Conservation (phyloP, 2,888 invertebrate genomes). For the Dynastes hyllus region DNA sequence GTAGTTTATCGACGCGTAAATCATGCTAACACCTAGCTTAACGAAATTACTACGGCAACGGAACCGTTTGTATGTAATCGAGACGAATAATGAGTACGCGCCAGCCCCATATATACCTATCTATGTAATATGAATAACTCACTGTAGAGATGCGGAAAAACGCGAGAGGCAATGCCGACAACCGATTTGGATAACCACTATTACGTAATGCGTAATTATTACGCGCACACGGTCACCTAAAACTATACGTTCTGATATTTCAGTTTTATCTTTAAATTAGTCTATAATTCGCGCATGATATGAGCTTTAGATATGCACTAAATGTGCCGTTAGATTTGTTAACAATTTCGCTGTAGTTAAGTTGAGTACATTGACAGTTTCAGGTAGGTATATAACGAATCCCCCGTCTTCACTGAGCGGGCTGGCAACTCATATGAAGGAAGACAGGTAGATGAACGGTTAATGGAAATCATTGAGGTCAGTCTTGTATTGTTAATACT, state of each 20-base stretch:
- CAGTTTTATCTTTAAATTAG: constrained; percentile 21
- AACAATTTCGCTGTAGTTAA: too few relatives aligned
- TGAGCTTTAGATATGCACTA: constrained; percentile 8
- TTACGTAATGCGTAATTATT: constrained; percentile 19
- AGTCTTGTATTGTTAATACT: too few relatives aligned
- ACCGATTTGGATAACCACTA: neutral
- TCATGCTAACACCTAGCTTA: constrained; percentile 68
- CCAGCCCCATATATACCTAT: neutral
- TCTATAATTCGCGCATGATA: constrained; percentile 26
- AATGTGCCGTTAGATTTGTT: too few relatives aligned
- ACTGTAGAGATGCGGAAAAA: constrained; percentile 7
- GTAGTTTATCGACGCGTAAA: constrained; percentile 66
- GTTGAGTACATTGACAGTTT: too few relatives aligned
- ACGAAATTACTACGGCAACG: constrained; percentile 63
- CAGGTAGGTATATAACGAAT: too few relatives aligned
- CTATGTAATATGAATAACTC: too few relatives aligned
- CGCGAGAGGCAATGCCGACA: constrained; percentile 20
- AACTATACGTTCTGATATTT: constrained; percentile 1
- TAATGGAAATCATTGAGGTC: too few relatives aligned
- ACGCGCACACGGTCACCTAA: neutral
- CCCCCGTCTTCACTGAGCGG: too few relatives aligned
- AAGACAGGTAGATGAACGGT: too few relatives aligned
- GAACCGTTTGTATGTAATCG: constrained; percentile 42
- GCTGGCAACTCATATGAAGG: too few relatives aligned
- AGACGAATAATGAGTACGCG: constrained; percentile 32